Evolutionary conservation across 2,888 invertebrate genomes (phyloP), one percentile per base, ranked within the genome.

Genomic region (Rotaria socialis): DNA sequence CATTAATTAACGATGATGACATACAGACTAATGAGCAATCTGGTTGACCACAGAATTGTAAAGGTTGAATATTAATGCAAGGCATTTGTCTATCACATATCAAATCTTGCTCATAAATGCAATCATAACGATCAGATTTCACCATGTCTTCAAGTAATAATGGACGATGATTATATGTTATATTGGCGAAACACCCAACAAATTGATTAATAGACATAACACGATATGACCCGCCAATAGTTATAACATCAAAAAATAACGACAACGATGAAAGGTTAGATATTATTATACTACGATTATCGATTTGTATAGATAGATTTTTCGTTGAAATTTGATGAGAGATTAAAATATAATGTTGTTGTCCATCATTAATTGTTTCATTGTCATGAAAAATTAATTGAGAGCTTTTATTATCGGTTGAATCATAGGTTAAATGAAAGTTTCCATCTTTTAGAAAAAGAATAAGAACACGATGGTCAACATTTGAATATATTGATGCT

Each of bases 111-210:
- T 80, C 47, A 80, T 47, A 80, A 80, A 80, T 47, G 47, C 80
- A 80, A 80, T 80, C 47, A 80, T 80, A 80, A 80, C 47, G 80
- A 47, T 80, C 80, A 14, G 5, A n/a, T 80, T 80, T 80, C 47
- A 80, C 43, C 24, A 80, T 47, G 14, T n/a, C 80, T 80, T 80
- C 80, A n/a, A 47, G 80, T 80, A 80, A 47, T n/a, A 80, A 47
- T 47, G 47, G 22, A 47, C 47, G 80, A n/a, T 47, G n/a, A 47
- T 80, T 80, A 80, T 80, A 80, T 24, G 80, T 80, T 7, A 80
- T 43, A 80, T 80, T 80, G 47, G 80, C 5, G 47, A 80, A 80
- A 80, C 80, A 80, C 0, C 47, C 80, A 47, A 47, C 19, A 80
- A 47, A 47, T 47, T n/a, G 7, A 47, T 47, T 47, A 80, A 10